Base-by-base conservation (phyloP, 2,888 invertebrate species). In the Pyralis farinalis region DNA sequence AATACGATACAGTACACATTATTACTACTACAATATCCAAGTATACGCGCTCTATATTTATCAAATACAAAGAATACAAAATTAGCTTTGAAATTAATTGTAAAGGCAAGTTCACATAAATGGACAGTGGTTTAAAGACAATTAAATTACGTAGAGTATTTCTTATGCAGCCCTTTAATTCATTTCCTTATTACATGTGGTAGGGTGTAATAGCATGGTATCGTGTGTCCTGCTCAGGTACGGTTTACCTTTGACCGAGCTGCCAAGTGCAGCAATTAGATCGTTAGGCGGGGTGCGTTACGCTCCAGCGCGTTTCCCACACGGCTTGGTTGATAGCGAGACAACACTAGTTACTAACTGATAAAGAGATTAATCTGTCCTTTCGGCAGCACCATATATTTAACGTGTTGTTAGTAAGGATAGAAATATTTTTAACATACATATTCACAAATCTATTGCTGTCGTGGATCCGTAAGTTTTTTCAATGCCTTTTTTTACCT, bases 221-320 rank as follows among this genome's bases (percentile, higher is more conserved):
- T 27, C 9, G 27, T 27, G 7, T 4, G 12, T 31, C 39, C 39
- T 33, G 27, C 20, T 29, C 30, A 21, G 12, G 10, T 11, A 29
- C 30, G 21, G 12, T 29, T 38, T 39, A 39, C 39, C 39, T 39
- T 39, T 39, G 39, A 39, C 39, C 39, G 16, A 16, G 9, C 30
- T 25, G 25, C 30, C 37, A 30, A 30, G 30, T 37, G 22, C 37
- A 37, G 37, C 30, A 37, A 37, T 37, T 37, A 37, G 37, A 37
- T 37, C 37, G 37, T 31, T 20, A 29, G 21, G 20, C 10, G 28
- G 9, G 10, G 20, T n/a, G 12, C 63, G 85, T 78, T 70, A 64
- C 65, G 81, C 71, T 67, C 45, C 53, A 71, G 47, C 62, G 69
- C 37, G 40, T 66, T 77, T 75, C 74, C 67, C 75, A 74, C 70